Percentiles rank a stretch among this genome's conserved stretches.
These are phyloP conservation scores for Dicyrtomina minuta DNA, from an alignment of 2,888 invertebrate genomes.

Conservation along the genomic window DNA sequence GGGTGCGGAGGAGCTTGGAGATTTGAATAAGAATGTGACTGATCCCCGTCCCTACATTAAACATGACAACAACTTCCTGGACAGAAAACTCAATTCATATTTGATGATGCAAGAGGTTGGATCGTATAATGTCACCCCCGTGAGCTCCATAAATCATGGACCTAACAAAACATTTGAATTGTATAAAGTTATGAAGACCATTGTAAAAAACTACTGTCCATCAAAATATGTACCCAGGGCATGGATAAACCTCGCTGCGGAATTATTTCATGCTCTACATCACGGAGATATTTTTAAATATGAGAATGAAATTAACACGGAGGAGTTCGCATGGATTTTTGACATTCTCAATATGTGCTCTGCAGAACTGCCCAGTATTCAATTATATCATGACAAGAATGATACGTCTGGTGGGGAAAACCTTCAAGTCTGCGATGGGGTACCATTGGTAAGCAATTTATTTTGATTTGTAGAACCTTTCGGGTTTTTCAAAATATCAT, in stretches of 20 bases:
- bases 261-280: conserved; percentile 45
- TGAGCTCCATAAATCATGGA: conserved; percentile 13
- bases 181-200: conserved; percentile 43
- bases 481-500: no score
- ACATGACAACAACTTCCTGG: conserved; percentile 44
- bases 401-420: neutral
- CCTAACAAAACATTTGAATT: conserved; percentile 44
- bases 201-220: conserved; percentile 38
- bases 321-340: conserved; percentile 43
- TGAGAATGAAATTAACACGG: conserved; percentile 40
- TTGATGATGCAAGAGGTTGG: conserved; percentile 13
- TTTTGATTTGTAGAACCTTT: no score
- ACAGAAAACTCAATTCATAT: conserved; percentile 41
- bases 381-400: neutral
- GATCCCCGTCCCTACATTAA: conserved; percentile 40
- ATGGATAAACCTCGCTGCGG: conserved; percentile 37
- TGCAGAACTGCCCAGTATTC: neutral
- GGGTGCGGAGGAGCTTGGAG: neutral
- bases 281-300: conserved; percentile 47
- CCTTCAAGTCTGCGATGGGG: neutral
- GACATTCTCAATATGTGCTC: conserved; percentile 43
- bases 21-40: conserved; percentile 26
- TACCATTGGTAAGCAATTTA: neutral
- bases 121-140: neutral
- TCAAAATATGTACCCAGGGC: conserved; percentile 33